A percentile compares a stretch with the other conserved stretches of the same genome.
These are phyloP conservation scores for Hippocampus mohnikei DNA, from an alignment of 2,113 vertebrate species.

Conservation along the genomic window DNA sequence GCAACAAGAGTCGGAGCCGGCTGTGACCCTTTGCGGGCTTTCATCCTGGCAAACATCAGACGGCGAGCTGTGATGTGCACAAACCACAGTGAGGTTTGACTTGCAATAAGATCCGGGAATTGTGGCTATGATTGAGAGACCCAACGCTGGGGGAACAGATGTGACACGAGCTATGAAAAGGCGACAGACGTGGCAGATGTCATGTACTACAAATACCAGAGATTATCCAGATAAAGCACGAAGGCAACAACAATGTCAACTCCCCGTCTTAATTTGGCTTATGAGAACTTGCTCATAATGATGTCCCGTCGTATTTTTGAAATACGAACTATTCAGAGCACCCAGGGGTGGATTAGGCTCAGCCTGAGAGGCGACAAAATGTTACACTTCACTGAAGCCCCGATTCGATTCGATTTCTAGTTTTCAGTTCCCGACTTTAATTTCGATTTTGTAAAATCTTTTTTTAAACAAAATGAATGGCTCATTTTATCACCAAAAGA, in stretches of 20 bases:
- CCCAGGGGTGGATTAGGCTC: not conserved
- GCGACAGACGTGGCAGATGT: not conserved
- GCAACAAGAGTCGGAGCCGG: slow-evolving; percentile 20
- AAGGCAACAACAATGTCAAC: not conserved
- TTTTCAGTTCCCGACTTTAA: too few species aligned
- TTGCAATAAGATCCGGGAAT: not conserved
- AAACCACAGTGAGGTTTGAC: not conserved
- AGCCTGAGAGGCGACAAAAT: not conserved
- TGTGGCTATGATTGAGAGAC: not conserved
- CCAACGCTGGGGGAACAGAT: slow-evolving; percentile 10
- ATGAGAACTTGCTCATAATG: not conserved
- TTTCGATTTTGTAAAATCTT: too few species aligned
- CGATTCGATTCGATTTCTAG: too few species aligned
- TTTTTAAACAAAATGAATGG: too few species aligned
- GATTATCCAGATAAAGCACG: not conserved
- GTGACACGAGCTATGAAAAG: slow-evolving; percentile 1
- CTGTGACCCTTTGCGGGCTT: slow-evolving; percentile 26
- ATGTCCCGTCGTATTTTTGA: not conserved
- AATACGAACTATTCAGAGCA: not conserved
- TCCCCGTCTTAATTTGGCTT: not conserved
- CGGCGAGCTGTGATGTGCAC: not conserved
- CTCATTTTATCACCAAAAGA: too few species aligned
- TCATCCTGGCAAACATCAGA: slow-evolving; percentile 30
- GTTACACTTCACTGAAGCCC: too few species aligned
- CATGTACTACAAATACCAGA: not conserved